Evolutionary conservation across 2,888 invertebrate genomes (phyloP), one percentile per base, ranked within the genome.

Genomic region (Mimas tiliae): DNA sequence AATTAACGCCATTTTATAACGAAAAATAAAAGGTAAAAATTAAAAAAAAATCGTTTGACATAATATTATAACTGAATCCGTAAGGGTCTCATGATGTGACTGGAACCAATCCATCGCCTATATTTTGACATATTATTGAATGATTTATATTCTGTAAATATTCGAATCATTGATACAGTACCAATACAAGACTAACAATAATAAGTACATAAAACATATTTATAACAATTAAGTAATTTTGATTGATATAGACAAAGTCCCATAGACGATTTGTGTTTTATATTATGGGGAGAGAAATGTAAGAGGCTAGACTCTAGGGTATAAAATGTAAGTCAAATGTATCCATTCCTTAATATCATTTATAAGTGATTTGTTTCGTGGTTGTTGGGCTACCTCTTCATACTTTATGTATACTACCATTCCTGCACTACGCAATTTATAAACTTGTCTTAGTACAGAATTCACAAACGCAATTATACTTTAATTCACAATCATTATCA

Each of bases 301-400:
- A 34, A 33, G 16, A 53, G 33, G 55, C 16, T 55, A 16, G 11
- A 38, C n/a, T n/a, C n/a, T 38, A 27, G 27, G 2, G 38, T 38
- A 34, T 11, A 34, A 38, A n/a, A 16, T 16, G 7, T 55, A 34
- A n/a, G 53, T 33, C 6, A 6, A 38, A 38, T 55, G 33, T 55
- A 38, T 55, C 55, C 55, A 38, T 53, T 53, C 53, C 53, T 55
- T 34, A 27, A 38, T 38, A 33, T 33, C 33, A 27, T 55, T 16
- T 27, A 27, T 27, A 27, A 27, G 27, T 9, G 16, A 16, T 16
- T 34, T n/a, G 0, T 34, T 38, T 38, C 16, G 38, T 9, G 19
- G 38, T 55, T 55, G 11, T 16, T 38, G 38, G 53, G 38, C 38
- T 55, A 38, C 11, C 55, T 55, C 38, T 27, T 55, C n/a, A 8